Evolutionary conservation across 2,888 invertebrate genomes (phyloP).

Genomic region (Oscheius sp.): DNA sequence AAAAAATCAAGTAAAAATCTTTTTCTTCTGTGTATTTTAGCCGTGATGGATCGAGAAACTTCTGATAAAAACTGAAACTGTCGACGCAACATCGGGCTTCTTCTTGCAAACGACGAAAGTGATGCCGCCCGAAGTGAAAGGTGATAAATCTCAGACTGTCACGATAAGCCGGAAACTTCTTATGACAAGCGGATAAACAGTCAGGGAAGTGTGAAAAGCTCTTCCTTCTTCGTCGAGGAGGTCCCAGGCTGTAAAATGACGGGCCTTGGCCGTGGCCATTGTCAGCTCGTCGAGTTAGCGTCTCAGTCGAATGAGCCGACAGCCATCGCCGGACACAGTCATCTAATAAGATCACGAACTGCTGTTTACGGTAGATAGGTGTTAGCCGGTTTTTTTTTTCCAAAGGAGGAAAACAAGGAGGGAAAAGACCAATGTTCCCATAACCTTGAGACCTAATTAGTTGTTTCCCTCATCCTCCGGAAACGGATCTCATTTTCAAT

Average conservation of each 20-base stretch:
- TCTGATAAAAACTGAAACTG: slow-evolving; percentile 4
- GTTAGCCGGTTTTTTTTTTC: not conserved
- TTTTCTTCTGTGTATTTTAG: slow-evolving; percentile 6
- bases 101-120: too few relatives aligned
- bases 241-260: not conserved
- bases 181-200: too few relatives aligned
- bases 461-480: not conserved
- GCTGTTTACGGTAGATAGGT: too few relatives aligned
- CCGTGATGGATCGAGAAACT: slow-evolving; percentile 6
- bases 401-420: not conserved
- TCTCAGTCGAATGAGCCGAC: slow-evolving; percentile 21
- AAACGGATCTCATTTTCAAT: slow-evolving; percentile 9
- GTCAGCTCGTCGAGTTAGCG: slow-evolving; percentile 10
- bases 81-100: not conserved
- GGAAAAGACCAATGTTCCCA: not conserved
- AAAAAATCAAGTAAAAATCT: not conserved
- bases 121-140: too few relatives aligned
- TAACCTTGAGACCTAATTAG: not conserved
- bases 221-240: not conserved
- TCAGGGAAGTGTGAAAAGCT: slow-evolving; percentile 5
- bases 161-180: too few relatives aligned
- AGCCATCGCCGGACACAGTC: slow-evolving; percentile 12
- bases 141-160: too few relatives aligned
- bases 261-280: not conserved
- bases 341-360: too few relatives aligned